A percentile compares a stretch with the other conserved stretches of the same genome.
phyloP scores from a whole-genome alignment of 2,113 vertebrate genomes.

The Taxidea taxus region DNA sequence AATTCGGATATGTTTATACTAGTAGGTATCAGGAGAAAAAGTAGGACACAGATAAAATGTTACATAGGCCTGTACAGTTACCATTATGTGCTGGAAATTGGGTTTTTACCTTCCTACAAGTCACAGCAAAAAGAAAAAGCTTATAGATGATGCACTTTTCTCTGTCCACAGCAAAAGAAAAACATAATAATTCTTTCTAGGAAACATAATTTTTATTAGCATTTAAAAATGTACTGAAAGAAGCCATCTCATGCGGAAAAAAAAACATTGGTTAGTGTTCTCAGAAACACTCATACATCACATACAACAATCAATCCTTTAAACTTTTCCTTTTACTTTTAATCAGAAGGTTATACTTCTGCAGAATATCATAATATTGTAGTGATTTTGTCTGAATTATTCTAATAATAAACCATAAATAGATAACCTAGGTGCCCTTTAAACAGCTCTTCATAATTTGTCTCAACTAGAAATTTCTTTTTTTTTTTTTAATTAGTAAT shows the following conservation, averaged over 20 bases:
- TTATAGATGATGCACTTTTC: neutral
- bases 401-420: neutral
- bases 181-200: neutral
- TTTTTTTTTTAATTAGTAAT: neutral
- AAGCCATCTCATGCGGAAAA: neutral
- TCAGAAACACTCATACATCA: neutral
- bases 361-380: neutral
- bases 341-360: neutral
- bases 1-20: neutral
- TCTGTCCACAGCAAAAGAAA: neutral
- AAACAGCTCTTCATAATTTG: neutral
- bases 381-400: neutral
- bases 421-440: neutral
- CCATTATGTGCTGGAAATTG: neutral
- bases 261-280: neutral
- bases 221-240: neutral
- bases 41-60: neutral
- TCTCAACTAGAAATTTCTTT: neutral
- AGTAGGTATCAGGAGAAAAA: neutral
- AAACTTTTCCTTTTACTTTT: neutral
- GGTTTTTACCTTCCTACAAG: neutral
- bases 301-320: neutral
- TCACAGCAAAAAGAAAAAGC: neutral
- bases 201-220: neutral
- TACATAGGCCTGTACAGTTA: neutral